These are phyloP conservation scores for Poecile atricapillus DNA, from an alignment of 2,113 vertebrate genomes.

Conservation along the genomic window DNA sequence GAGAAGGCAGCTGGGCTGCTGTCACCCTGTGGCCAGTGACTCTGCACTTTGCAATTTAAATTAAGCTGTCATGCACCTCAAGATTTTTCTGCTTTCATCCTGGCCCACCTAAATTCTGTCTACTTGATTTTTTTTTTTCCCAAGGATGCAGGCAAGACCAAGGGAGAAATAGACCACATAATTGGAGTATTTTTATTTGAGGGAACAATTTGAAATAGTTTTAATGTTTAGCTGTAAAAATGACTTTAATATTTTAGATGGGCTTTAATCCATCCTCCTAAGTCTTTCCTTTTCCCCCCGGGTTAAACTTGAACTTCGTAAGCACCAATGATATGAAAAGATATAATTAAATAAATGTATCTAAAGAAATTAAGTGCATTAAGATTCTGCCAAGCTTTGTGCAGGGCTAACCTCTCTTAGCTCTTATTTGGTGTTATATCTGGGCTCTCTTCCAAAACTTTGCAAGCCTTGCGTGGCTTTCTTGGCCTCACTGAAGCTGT, in stretches of 20 bases:
- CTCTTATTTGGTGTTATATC: not conserved
- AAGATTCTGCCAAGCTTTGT: not conserved
- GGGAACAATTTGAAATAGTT: not conserved
- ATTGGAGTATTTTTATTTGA: not conserved
- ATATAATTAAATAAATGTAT: not conserved
- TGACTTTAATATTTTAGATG: not conserved
- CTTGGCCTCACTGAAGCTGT: not conserved
- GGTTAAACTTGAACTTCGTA: not conserved
- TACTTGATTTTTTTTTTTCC: not conserved
- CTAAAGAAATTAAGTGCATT: not conserved
- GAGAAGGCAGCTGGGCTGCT: not conserved
- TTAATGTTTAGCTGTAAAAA: not conserved
- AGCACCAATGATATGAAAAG: not conserved
- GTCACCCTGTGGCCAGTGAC: not conserved
- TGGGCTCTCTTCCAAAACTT: not conserved
- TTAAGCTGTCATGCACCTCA: not conserved
- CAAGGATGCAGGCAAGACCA: not conserved
- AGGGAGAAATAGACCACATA: not conserved
- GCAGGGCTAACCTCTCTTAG: not conserved
- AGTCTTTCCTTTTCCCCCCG: not conserved
- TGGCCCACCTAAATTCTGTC: not conserved
- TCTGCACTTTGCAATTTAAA: not conserved
- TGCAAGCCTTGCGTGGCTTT: accelerated
- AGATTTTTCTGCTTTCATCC: not conserved
- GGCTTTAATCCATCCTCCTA: not conserved